Conservation (phyloP, 92 coral and sea anemone species). For the Phenganax stokvisi region DNA sequence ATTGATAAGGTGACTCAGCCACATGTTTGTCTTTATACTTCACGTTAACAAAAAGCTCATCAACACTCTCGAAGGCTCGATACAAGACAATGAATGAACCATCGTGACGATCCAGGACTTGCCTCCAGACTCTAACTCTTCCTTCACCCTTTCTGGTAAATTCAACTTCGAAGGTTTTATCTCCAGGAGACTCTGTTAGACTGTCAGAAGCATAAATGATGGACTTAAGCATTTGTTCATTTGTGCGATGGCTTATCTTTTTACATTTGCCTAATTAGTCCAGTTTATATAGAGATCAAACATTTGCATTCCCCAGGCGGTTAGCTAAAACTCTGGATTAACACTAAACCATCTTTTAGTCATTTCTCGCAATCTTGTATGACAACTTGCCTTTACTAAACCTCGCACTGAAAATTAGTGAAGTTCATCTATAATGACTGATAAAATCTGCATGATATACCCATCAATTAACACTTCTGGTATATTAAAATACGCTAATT, state of each 20-base stretch:
- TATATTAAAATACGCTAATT: conserved; percentile 19
- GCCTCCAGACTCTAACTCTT: conserved; percentile 84
- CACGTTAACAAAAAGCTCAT: conserved; percentile 66
- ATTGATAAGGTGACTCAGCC: conserved; percentile 73
- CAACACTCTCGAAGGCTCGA: conserved; percentile 71
- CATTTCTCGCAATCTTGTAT: too few species aligned
- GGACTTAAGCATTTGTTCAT: neutral
- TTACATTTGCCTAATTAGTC: neutral
- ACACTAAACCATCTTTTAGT: too few species aligned
- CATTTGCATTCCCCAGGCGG: too few species aligned
- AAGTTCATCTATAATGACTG: neutral
- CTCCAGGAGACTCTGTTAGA: conserved; percentile 84
- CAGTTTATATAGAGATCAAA: neutral
- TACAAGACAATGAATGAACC: conserved; percentile 93
- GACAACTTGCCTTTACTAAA: neutral
- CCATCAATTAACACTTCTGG: conserved; percentile 17
- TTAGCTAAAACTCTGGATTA: too few species aligned
- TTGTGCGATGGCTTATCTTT: neutral
- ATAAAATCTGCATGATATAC: neutral
- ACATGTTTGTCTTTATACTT: conserved; percentile 68
- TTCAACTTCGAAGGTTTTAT: conserved; percentile 68
- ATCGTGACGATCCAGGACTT: conserved; percentile 83
- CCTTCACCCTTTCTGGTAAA: conserved; percentile 52
- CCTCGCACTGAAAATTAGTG: neutral
- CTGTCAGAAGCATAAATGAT: conserved; percentile 42